Evolutionary conservation across 1,140 invertebrate genomes (phyloP), one percentile per base, ranked within the genome.

Genomic region (Capitella teleta): DNA sequence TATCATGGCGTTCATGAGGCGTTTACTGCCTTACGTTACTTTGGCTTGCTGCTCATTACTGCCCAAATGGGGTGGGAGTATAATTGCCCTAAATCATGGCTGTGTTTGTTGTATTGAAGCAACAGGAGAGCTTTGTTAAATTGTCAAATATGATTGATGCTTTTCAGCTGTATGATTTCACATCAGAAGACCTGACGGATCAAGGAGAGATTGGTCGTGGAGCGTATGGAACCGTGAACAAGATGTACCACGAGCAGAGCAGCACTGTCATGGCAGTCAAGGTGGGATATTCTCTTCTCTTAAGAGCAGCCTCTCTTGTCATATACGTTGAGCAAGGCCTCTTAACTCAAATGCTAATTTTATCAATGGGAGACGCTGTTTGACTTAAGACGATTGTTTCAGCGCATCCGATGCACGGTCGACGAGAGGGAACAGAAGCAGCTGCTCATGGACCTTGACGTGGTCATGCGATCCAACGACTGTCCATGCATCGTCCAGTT

Each of bases 401-500:
- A 72, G 69, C 57, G 69, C 50, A 70, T 70, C 38, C 93, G 63
- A 49, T 92, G 88, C n/a, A 95, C 91, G 12, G 86, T 94, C 1
- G 90, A 96, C 72, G 89, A 91, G 67, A 85, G 86, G 65, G 91
- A 95, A 72, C 90, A 96, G 67, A 94, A 93, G 62, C 82, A 91
- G 65, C 76, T 96, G 58, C 76, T 98, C 52, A 95, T 96, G 87
- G 94, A 98, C 72, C 77, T 97, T 55, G 90, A 96, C 75, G 88
- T 97, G 51, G 91, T 94, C 0, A 97, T 96, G 89, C 87, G 90
- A 67, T 89, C 87, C 54, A 91, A 90, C 67, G 90, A 92, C 57
- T 98, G 94, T 74, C 82, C 82, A 36, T 94, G 85, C 68, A 97
- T 97, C 67, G 93, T 98, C 49, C 87, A 93, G 74, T 98, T 98